Evolutionary conservation across 2,797 vertebrate species (phyloP), one percentile per base, ranked within the genome.

Genomic region (Danio aesculapii): DNA sequence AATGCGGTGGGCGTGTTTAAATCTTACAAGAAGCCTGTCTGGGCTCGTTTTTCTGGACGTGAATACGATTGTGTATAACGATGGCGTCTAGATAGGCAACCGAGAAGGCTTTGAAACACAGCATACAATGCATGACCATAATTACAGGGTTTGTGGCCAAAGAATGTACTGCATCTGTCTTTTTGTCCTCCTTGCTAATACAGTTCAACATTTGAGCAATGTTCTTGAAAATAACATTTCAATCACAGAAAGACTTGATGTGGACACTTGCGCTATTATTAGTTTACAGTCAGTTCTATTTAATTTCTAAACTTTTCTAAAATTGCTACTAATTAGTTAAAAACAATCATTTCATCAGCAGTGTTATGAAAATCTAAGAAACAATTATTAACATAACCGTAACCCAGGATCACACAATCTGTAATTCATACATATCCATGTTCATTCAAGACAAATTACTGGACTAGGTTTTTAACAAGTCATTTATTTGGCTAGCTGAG

Each of bases 71-170:
- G 16, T 7, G 0, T 30, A 30, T 30, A 30, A 12, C 39, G 43
- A 62, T 62, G 30, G 8, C 44, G n/a, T 46, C 67, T 53, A 16
- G 57, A 8, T 43, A 62, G 47, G 53, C 44, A 49, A 12, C 44
- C 6, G 11, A 49, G 2, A 9, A 50, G 44, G 55, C 41, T 77
- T 47, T 49, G 5, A 49, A 77, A 59, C 64, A 49, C 52, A 5
- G 2, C 41, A 10, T 75, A 13, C 53, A 21, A 14, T 21, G 55
- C 11, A 14, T 7, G 16, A 19, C 7, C 59, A 17, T 43, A 75
- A 75, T 75, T 57, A 66, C 30, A 66, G 6, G 13, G 50, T 70
- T 70, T 4, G 12, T 3, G 76, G 12, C 46, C 16, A 61, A 61
- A 78, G n/a, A 61, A 79, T 30, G 46, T 62, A 21, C 57, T 21